Conservation (phyloP, 2,113 vertebrate species). For the Callipepla squamata region DNA sequence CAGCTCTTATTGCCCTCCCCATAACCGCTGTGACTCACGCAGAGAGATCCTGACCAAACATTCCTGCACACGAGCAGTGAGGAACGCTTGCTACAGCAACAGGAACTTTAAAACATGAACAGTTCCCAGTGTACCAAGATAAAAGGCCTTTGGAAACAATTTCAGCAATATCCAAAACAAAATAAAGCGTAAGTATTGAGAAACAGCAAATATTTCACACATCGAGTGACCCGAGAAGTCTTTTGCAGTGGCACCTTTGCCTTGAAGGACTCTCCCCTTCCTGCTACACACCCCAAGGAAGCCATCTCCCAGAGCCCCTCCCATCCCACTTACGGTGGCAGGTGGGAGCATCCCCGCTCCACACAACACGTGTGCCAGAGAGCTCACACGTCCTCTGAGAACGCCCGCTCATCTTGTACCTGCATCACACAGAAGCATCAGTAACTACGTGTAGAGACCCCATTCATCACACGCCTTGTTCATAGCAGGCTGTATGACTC, state of each 20-base stretch:
- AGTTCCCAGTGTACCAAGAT: neutral
- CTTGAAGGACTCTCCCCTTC: neutral
- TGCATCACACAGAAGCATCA: neutral
- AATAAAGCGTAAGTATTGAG: neutral
- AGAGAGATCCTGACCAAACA: neutral
- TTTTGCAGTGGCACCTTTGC: neutral
- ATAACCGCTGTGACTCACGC: fast-evolving
- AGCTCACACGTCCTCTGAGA: conserved; percentile 49
- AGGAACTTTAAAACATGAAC: neutral
- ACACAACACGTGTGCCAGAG: neutral
- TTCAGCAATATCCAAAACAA: neutral
- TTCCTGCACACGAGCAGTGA: neutral
- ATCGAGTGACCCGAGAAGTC: neutral
- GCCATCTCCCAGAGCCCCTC: neutral
- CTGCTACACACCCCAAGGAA: neutral
- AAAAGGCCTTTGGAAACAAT: neutral
- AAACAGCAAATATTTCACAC: neutral
- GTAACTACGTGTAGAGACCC: neutral
- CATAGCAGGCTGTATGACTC: neutral
- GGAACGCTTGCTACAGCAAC: neutral
- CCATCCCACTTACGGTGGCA: conserved; percentile 48
- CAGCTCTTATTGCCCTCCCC: neutral
- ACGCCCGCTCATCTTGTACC: conserved; percentile 42
- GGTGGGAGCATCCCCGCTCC: conserved; percentile 52
- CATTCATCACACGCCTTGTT: neutral